These are phyloP conservation scores for Peromyscus attwateri DNA, from an alignment of 2,797 vertebrate genomes.

Conservation along the genomic window DNA sequence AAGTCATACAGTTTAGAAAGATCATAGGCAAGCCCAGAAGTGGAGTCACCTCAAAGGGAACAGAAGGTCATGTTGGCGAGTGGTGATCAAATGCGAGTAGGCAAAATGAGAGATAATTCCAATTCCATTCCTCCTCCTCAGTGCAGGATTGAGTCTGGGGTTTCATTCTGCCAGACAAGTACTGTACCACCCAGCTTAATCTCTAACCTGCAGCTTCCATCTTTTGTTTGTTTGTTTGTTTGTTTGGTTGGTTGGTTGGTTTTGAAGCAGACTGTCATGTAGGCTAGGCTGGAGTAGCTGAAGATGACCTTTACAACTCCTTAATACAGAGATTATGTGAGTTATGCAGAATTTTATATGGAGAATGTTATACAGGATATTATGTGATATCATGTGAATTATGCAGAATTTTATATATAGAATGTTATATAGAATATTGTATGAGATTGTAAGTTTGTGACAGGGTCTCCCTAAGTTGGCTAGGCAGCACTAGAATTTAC, in stretches of 20 bases:
- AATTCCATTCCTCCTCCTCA: accelerated
- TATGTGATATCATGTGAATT: background rate
- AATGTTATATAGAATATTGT: background rate
- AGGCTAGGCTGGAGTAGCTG: background rate
- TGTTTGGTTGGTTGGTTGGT: too few species aligned
- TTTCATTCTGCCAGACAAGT: too few species aligned
- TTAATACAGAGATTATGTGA: background rate
- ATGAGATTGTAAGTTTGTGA: background rate
- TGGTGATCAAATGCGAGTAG: background rate
- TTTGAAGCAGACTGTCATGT: background rate
- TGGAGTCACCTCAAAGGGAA: background rate
- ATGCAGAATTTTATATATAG: background rate
- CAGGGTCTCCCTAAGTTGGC: background rate
- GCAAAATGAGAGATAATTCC: background rate
- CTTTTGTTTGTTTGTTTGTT: background rate
- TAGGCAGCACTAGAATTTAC: background rate
- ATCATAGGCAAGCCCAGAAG: accelerated
- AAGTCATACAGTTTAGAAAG: background rate
- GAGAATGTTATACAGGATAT: background rate
- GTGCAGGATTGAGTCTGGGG: background rate
- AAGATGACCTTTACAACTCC: background rate
- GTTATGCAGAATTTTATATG: background rate
- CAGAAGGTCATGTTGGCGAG: background rate
- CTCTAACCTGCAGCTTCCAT: background rate
- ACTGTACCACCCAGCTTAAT: background rate